Evolutionary conservation across 64 coral and sea anemone species (phyloP).

Genomic region (Exaiptasia diaphana): DNA sequence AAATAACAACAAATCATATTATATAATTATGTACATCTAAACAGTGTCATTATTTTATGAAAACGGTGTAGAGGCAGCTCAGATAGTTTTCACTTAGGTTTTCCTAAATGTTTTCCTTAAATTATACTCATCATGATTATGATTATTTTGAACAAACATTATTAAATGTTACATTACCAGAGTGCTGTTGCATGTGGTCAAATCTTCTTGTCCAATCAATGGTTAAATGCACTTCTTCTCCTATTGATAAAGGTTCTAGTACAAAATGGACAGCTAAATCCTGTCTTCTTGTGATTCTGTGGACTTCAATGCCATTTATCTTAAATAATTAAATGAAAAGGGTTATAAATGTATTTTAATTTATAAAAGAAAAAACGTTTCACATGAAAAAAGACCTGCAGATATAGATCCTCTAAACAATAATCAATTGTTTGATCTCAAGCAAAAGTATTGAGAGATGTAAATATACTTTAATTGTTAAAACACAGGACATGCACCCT

Average conservation of each 20-base stretch:
- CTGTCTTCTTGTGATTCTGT: constrained; percentile 61
- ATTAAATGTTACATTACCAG: constrained; percentile 34
- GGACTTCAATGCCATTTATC: constrained; percentile 92
- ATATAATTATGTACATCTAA: background rate
- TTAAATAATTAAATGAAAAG: background rate
- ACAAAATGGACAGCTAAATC: constrained; percentile 65
- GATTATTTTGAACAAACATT: background rate
- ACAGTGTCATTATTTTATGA: background rate
- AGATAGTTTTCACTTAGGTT: background rate
- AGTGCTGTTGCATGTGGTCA: constrained; percentile 99
- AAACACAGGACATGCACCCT: too few relatives aligned
- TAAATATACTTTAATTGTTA: too few relatives aligned
- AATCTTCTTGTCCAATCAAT: constrained; percentile 88
- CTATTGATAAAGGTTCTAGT: constrained; percentile 54
- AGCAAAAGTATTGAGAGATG: too few relatives aligned
- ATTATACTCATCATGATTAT: background rate
- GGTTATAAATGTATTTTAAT: background rate
- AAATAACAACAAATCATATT: background rate
- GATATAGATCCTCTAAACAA: too few relatives aligned
- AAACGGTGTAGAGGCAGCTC: background rate
- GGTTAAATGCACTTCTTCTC: constrained; percentile 58
- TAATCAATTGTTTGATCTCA: too few relatives aligned
- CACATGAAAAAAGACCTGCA: background rate
- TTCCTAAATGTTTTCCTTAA: background rate
- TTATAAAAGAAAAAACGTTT: background rate